A percentile compares a stretch with the other conserved stretches of the same genome.
These are phyloP conservation scores for Porites australiensis DNA, from an alignment of 64 coral and sea anemone genomes.

Conservation along the genomic window DNA sequence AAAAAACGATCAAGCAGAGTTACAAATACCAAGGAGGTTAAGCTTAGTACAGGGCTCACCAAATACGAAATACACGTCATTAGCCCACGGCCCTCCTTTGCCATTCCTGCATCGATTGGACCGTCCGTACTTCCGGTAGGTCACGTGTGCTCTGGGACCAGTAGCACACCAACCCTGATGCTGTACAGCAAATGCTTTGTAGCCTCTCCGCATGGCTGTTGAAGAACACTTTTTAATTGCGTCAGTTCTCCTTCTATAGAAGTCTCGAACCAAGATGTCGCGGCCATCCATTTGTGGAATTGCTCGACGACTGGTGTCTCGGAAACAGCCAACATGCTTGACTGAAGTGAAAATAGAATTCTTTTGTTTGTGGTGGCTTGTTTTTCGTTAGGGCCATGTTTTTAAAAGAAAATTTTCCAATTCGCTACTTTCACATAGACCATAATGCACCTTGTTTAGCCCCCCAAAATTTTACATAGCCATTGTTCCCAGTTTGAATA, in stretches of 20 bases:
- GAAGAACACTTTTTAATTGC: slow-evolving; percentile 21
- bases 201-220: background rate
- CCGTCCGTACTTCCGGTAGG: slow-evolving; percentile 61
- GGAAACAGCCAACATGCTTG: slow-evolving; percentile 23
- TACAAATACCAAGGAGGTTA: too few relatives aligned
- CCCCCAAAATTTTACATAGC: too few relatives aligned
- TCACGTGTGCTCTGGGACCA: slow-evolving; percentile 47
- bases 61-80: slow-evolving; percentile 67
- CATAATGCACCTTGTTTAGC: too few relatives aligned
- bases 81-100: slow-evolving; percentile 80
- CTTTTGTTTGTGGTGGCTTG: too few relatives aligned
- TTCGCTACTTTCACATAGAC: too few relatives aligned
- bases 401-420: too few relatives aligned
- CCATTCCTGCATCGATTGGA: slow-evolving; percentile 66
- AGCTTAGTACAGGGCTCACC: background rate
- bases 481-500: too few relatives aligned
- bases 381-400: too few relatives aligned
- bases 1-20: background rate
- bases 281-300: slow-evolving; percentile 47
- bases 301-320: slow-evolving; percentile 8
- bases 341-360: background rate
- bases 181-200: slow-evolving; percentile 29
- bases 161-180: slow-evolving; percentile 68
- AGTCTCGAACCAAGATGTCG: slow-evolving; percentile 6
- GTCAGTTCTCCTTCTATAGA: slow-evolving; percentile 45